phyloP scores from a whole-genome alignment of 2,113 vertebrate genomes.

The Nansenia antarctica region DNA sequence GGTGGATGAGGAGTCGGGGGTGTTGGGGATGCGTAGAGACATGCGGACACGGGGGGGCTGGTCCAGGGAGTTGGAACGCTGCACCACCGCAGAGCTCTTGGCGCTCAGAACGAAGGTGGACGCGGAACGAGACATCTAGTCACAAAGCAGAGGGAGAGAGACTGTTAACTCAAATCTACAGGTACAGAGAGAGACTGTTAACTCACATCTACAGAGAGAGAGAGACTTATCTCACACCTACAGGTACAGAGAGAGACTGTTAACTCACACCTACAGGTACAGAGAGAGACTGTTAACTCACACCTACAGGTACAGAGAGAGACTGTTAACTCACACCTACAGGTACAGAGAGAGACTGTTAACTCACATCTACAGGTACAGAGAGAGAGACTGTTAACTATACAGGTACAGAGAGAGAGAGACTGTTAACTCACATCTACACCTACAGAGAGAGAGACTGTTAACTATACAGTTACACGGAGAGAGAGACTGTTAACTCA shows the following conservation, averaged over 20 bases:
- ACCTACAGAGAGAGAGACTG: slow-evolving; percentile 27
- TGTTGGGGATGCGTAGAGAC: slow-evolving; percentile 64
- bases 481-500: not conserved
- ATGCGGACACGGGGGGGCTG: slow-evolving; percentile 70
- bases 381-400: no score
- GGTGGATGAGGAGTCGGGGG: slow-evolving; percentile 26
- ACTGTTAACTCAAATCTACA: not conserved
- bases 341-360: not conserved
- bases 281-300: no score
- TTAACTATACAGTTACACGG: not conserved
- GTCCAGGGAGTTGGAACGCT: slow-evolving; percentile 81
- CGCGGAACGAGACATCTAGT: slow-evolving; percentile 81
- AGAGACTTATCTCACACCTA: not conserved
- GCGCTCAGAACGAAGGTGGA: slow-evolving; percentile 79
- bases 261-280: no score
- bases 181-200: not conserved
- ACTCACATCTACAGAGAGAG: not conserved
- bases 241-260: no score
- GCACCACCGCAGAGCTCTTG: slow-evolving; percentile 69
- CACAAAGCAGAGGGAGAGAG: slow-evolving; percentile 38
- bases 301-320: no score
- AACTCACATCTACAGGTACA: no score
- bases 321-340: not conserved
- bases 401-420: no score
- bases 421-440: no score